Percentiles rank a stretch among this genome's conserved stretches.
phyloP scores from a whole-genome alignment of 2,797 vertebrate genomes.

The Aldrovandia affinis region DNA sequence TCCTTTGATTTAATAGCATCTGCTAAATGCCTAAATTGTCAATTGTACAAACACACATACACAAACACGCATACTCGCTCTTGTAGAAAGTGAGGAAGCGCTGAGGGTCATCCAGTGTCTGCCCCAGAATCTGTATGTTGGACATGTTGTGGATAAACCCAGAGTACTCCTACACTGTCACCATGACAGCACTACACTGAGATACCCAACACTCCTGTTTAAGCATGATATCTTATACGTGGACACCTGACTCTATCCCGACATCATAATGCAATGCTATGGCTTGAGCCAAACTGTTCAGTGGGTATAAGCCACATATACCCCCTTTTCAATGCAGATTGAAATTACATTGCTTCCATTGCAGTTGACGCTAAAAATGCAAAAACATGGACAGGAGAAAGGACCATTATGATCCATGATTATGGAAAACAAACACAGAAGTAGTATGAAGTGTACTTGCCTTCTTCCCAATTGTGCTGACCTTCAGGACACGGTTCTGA shows the following conservation, averaged over 20 bases:
- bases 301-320: background rate
- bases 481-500: background rate
- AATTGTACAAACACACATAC: background rate
- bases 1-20: too few species aligned
- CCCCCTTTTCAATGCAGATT: background rate
- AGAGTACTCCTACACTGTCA: background rate
- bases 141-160: background rate
- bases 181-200: background rate
- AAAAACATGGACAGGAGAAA: background rate
- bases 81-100: background rate
- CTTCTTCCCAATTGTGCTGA: background rate
- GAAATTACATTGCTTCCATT: background rate
- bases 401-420: background rate
- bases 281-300: background rate
- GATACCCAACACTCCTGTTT: background rate
- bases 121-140: background rate
- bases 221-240: background rate
- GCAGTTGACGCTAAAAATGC: background rate
- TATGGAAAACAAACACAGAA: background rate
- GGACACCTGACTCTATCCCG: background rate
- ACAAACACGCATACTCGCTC: background rate
- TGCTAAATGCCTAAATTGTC: too few species aligned
- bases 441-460: background rate
- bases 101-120: background rate
- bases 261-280: too few species aligned